Conservation (phyloP, 1,140 invertebrate genomes). For the Araneus ventricosus region DNA sequence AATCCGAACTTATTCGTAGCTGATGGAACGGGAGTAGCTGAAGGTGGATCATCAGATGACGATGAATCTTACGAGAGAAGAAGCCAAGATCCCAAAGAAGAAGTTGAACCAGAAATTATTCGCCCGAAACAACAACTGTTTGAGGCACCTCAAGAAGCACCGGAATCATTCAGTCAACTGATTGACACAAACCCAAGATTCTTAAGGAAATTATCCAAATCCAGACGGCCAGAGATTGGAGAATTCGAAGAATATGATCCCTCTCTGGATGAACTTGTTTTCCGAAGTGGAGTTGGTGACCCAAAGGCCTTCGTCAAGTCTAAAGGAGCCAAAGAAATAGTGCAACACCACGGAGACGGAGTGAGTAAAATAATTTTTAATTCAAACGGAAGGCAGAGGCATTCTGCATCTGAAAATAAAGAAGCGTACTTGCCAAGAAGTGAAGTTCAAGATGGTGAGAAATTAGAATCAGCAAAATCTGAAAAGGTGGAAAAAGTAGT, state of each 20-base stretch:
- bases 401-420: neutral
- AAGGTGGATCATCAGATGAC: neutral
- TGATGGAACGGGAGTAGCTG: slow-evolving; percentile 28
- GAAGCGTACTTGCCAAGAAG: neutral
- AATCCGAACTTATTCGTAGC: slow-evolving; percentile 58
- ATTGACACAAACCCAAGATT: slow-evolving; percentile 28
- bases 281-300: neutral
- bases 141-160: neutral
- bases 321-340: slow-evolving; percentile 15
- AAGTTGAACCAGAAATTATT: neutral
- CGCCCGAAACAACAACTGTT: neutral
- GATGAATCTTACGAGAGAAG: neutral
- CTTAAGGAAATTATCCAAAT: slow-evolving; percentile 15
- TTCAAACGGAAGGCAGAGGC: neutral
- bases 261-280: slow-evolving; percentile 16
- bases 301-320: slow-evolving; percentile 29
- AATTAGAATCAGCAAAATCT: neutral
- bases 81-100: neutral
- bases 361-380: slow-evolving; percentile 59
- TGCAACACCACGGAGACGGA: slow-evolving; percentile 61
- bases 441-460: neutral
- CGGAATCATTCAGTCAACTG: slow-evolving; percentile 40
- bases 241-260: neutral
- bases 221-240: neutral
- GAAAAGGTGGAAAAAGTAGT: neutral